A percentile compares a stretch with the other conserved stretches of the same genome.
These are phyloP conservation scores for Morelia viridis DNA, from an alignment of 2,797 vertebrate genomes.

Conservation along the genomic window DNA sequence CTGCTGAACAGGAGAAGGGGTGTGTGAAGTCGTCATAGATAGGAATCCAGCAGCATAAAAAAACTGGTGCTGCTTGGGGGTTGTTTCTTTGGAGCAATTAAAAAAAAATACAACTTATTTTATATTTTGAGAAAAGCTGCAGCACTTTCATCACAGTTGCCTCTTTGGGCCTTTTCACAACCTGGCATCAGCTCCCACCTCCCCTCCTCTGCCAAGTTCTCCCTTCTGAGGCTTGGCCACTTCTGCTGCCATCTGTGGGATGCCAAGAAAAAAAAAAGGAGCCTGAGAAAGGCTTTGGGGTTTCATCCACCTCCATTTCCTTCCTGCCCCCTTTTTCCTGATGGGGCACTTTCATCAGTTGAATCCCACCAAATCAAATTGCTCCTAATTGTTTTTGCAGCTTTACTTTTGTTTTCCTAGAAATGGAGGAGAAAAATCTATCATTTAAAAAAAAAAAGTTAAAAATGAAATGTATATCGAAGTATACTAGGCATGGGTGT, in stretches of 20 bases:
- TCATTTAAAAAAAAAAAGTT: not conserved
- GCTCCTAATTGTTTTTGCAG: not conserved
- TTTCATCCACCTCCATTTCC: not conserved
- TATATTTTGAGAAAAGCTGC: not conserved
- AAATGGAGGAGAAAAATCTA: not conserved
- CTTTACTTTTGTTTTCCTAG: not conserved
- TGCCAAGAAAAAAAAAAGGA: not conserved
- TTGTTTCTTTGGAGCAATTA: not conserved
- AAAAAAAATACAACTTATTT: not conserved
- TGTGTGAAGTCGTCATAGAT: not conserved
- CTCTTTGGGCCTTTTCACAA: not conserved
- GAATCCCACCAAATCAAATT: not conserved
- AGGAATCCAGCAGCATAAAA: not conserved
- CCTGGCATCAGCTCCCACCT: not conserved
- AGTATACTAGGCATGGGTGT: not conserved
- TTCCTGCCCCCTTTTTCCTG: not conserved
- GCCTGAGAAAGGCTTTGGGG: not conserved
- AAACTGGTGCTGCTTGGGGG: not conserved
- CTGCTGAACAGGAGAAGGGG: not conserved
- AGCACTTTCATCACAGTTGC: not conserved
- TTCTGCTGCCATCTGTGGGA: not conserved
- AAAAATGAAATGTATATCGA: not conserved
- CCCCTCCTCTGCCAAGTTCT: not conserved
- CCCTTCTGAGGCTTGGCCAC: not conserved
- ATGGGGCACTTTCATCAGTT: not conserved